Evolutionary conservation across 2,797 vertebrate genomes (phyloP).

Genomic region (Artibeus lituratus): DNA sequence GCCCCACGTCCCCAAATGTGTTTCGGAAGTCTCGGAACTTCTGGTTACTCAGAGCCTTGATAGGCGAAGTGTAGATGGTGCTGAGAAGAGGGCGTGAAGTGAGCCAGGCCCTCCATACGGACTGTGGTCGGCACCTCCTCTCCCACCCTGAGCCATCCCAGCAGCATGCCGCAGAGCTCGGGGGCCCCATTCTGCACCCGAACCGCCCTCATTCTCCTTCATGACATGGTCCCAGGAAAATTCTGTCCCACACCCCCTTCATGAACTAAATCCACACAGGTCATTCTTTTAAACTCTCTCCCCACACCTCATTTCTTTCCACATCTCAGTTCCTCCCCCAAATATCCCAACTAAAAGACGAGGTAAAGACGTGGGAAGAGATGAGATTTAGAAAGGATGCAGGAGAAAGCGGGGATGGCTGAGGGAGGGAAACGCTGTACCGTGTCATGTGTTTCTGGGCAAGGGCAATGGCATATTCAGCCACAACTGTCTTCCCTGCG

Average conservation of each 20-base stretch:
- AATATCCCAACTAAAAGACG: background rate
- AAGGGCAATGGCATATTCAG: conserved; percentile 94
- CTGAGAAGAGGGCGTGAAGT: conserved; percentile 71
- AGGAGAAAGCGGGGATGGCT: background rate
- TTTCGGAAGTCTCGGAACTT: conserved; percentile 94
- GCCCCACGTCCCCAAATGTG: conserved; percentile 92
- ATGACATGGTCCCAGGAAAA: background rate
- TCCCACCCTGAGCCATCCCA: background rate
- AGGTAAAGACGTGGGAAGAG: background rate
- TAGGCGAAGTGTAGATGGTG: conserved; percentile 94
- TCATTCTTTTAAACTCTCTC: background rate
- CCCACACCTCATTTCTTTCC: background rate
- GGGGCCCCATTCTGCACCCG: background rate
- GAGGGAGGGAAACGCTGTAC: conserved; percentile 71
- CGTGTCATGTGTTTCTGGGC: conserved; percentile 96
- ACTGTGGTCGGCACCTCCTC: background rate
- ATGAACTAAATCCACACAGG: background rate
- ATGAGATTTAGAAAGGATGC: background rate
- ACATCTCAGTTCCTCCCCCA: background rate
- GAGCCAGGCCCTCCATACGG: background rate
- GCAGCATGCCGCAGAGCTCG: background rate
- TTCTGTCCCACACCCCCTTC: background rate
- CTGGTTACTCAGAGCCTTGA: conserved; percentile 96
- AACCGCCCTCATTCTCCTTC: background rate
- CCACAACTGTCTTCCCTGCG: conserved; percentile 94